A percentile compares a stretch with the other conserved stretches of the same genome.
Conservation (phyloP, 2,888 invertebrate species). For the Octonoba sinensis region DNA sequence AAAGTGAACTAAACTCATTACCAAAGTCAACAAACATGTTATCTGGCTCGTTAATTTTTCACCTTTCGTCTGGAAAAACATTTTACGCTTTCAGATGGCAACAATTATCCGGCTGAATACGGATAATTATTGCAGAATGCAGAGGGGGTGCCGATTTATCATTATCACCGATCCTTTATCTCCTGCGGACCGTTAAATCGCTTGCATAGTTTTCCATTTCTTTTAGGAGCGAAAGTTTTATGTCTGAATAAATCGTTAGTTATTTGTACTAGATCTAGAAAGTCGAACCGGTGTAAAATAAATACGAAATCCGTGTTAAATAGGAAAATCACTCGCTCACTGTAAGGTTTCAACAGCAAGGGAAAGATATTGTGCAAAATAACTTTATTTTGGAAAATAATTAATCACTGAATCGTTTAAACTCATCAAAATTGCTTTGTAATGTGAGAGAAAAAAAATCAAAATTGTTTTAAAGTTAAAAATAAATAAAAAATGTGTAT, state of each 20-base stretch:
- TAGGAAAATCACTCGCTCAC: too few species aligned
- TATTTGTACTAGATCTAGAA: too few species aligned
- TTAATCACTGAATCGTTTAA: too few species aligned
- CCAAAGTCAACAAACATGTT: conserved; percentile 24
- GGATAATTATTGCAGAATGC: conserved; percentile 27
- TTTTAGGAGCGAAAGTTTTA: background rate
- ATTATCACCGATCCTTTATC: conserved; percentile 7
- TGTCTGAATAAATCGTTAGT: background rate
- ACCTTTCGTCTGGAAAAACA: conserved; percentile 23
- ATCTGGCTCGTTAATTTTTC: conserved; percentile 17
- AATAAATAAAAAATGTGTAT: too few species aligned
- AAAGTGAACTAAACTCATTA: conserved; percentile 24
- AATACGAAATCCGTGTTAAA: too few species aligned
- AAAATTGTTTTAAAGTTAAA: too few species aligned
- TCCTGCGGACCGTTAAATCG: conserved; percentile 3
- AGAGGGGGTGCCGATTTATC: conserved; percentile 22
- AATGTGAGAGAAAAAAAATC: too few species aligned
- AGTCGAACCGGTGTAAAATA: too few species aligned
- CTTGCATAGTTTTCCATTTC: conserved; percentile 9
- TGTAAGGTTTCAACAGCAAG: too few species aligned
- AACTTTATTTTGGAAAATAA: too few species aligned
- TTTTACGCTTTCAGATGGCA: conserved; percentile 14
- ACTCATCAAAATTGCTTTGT: too few species aligned
- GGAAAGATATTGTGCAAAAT: too few species aligned
- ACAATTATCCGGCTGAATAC: conserved; percentile 21